phyloP scores from a whole-genome alignment of 2,888 invertebrate genomes.

The Aleiodes alternator region DNA sequence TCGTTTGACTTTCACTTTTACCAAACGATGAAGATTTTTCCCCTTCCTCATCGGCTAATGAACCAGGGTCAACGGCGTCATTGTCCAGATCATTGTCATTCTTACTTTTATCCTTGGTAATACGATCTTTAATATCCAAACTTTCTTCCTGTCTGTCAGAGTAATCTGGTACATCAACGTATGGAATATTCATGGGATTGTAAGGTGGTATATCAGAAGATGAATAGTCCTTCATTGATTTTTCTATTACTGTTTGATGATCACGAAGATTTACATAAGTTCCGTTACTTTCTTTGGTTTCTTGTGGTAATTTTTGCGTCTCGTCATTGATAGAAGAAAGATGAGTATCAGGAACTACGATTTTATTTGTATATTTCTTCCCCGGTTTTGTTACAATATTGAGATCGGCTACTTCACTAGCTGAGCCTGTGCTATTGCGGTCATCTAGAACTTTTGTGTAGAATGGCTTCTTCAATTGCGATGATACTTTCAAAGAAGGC shows the following conservation, averaged over 20 bases:
- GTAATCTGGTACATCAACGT: conserved; percentile 66
- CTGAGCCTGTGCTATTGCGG: conserved; percentile 52
- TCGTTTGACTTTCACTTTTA: conserved; percentile 48
- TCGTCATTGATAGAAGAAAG: background rate
- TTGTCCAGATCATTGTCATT: conserved; percentile 37
- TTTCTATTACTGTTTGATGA: conserved; percentile 47
- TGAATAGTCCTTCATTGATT: conserved; percentile 3
- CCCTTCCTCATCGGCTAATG: conserved; percentile 48
- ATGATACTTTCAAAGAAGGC: background rate
- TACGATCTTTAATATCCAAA: conserved; percentile 60
- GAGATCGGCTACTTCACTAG: conserved; percentile 55
- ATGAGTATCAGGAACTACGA: background rate
- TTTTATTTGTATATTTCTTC: conserved; percentile 26
- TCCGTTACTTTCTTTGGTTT: conserved; percentile 16
- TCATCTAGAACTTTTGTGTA: conserved; percentile 52
- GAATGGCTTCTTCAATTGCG: conserved; percentile 4
- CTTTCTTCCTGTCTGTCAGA: conserved; percentile 64
- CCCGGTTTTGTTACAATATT: conserved; percentile 46
- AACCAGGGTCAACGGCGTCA: conserved; percentile 58
- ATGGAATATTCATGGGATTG: conserved; percentile 64
- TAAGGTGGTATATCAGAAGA: conserved; percentile 48
- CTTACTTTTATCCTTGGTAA: conserved; percentile 41
- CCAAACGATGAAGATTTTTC: conserved; percentile 35
- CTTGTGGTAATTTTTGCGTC: background rate
- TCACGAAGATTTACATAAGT: conserved; percentile 58